Percentiles rank a stretch among this genome's conserved stretches.
Conservation (phyloP, 1,140 invertebrate genomes). For the Ostrea denselamellosa region DNA sequence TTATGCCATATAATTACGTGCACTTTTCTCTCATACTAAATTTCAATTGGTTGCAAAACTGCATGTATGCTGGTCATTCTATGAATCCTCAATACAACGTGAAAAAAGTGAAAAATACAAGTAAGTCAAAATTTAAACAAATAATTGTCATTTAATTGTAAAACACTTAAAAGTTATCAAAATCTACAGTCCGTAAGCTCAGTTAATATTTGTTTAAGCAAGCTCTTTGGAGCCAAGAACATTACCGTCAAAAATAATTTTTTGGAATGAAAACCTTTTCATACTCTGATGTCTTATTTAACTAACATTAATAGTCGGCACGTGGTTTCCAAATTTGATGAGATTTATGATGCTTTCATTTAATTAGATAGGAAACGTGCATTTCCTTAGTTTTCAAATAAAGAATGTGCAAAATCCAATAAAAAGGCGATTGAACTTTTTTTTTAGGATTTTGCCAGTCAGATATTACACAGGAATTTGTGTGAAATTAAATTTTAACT, state of each 20-base stretch:
- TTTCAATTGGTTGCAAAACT: background rate
- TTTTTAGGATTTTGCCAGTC: background rate
- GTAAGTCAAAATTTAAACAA: background rate
- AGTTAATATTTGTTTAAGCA: background rate
- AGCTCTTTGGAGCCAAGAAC: background rate
- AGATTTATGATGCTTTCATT: slow-evolving; percentile 30
- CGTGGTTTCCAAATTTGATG: background rate
- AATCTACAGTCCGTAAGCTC: background rate
- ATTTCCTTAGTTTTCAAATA: background rate
- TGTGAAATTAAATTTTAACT: background rate
- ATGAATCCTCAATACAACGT: background rate
- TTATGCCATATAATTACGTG: too few relatives aligned
- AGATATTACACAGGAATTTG: too few relatives aligned
- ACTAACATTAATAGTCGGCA: background rate
- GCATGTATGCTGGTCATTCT: background rate
- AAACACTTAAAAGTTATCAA: background rate
- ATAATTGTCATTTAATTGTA: background rate
- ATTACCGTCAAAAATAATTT: background rate
- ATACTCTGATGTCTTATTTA: background rate
- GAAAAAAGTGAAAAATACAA: background rate
- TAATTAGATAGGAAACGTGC: background rate
- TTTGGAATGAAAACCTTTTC: background rate
- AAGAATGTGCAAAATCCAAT: background rate
- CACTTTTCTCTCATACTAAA: too few relatives aligned
- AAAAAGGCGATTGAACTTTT: background rate